Evolutionary conservation across 2,888 invertebrate species (phyloP).

Genomic region (Eupithecia dodoneata): DNA sequence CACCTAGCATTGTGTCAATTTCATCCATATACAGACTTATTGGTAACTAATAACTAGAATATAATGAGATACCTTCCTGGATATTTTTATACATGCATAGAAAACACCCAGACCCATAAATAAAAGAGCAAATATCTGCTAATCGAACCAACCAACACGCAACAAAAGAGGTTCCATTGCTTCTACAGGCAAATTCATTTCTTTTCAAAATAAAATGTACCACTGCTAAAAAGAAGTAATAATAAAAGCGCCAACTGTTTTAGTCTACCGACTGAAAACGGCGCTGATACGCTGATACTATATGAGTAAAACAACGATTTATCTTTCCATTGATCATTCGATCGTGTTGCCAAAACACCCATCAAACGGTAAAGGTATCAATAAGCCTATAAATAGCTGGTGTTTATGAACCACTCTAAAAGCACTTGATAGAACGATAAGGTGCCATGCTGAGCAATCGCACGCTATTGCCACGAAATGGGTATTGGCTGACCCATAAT

Average conservation of each 20-base stretch:
- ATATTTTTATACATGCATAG: too few relatives aligned
- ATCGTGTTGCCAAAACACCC: constrained; percentile 14
- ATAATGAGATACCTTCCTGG: too few relatives aligned
- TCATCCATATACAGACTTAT: too few relatives aligned
- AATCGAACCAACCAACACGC: too few relatives aligned
- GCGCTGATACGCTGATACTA: background rate
- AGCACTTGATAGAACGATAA: constrained; percentile 27
- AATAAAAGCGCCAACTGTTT: background rate
- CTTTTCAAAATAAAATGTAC: too few relatives aligned
- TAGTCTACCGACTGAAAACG: background rate
- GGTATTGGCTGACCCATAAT: background rate
- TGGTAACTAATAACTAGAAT: too few relatives aligned
- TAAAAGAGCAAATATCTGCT: too few relatives aligned
- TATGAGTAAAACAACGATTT: background rate
- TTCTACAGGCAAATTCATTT: too few relatives aligned
- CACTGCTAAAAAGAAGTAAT: background rate
- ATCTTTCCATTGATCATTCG: background rate
- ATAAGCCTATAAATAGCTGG: constrained; percentile 25
- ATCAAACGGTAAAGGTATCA: constrained; percentile 18
- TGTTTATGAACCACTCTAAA: constrained; percentile 23
- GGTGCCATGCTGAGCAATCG: constrained; percentile 23
- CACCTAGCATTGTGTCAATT: too few relatives aligned
- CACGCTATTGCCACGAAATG: background rate
- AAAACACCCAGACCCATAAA: too few relatives aligned
- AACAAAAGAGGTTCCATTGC: too few relatives aligned